Evolutionary conservation across 1,140 invertebrate species (phyloP).

Genomic region (Dendroctonus ponderosae): DNA sequence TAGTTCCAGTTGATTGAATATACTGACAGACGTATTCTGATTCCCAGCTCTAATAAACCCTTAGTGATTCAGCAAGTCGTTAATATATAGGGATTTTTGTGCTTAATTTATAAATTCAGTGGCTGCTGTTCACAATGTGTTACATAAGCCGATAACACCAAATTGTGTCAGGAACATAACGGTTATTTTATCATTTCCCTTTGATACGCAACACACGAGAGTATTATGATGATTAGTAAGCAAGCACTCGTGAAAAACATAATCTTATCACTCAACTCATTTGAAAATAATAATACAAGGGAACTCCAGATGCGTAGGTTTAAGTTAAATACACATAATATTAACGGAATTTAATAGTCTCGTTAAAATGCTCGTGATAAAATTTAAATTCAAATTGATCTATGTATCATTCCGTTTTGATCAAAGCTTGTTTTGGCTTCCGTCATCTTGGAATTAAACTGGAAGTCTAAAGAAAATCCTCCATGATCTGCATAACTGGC

Average conservation of each 20-base stretch:
- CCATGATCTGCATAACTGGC: conserved; percentile 8
- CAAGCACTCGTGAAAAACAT: conserved; percentile 10
- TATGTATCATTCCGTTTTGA: conserved; percentile 11
- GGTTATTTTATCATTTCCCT: no score
- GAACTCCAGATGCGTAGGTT: conserved; percentile 1
- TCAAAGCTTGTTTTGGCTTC: conserved; percentile 14
- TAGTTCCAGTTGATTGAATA: no score
- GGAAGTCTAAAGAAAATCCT: conserved; percentile 6
- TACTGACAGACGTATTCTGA: no score
- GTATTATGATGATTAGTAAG: neutral
- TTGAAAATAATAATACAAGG: conserved; percentile 16
- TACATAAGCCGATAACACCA: no score
- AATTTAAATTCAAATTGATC: conserved; percentile 13
- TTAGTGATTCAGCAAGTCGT: no score
- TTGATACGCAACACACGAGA: neutral
- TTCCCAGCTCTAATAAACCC: no score
- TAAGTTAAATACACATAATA: conserved; percentile 7
- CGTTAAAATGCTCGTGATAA: conserved; percentile 13
- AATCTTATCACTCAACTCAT: conserved; percentile 18
- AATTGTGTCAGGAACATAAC: no score
- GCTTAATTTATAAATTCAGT: no score
- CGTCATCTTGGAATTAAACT: conserved; percentile 5
- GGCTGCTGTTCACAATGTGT: no score
- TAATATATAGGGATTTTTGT: no score
- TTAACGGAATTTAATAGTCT: conserved; percentile 17